A percentile compares a stretch with the other conserved stretches of the same genome.
Evolutionary conservation across 2,797 vertebrate genomes (phyloP).

Genomic region (Liasis olivaceus): DNA sequence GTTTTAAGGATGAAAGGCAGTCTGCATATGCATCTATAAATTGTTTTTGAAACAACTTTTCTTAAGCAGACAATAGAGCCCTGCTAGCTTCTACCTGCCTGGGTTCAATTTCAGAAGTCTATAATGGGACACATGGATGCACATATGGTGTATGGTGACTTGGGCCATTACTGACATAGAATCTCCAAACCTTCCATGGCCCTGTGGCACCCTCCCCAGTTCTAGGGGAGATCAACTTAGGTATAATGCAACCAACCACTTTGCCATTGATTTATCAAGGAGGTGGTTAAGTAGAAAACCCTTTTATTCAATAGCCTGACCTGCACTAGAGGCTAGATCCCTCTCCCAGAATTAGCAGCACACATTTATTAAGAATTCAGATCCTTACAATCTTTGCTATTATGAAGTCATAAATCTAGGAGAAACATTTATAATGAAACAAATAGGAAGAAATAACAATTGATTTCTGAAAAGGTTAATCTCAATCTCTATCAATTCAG

Average conservation of each 20-base stretch:
- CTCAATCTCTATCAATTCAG: background rate
- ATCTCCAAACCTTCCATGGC: background rate
- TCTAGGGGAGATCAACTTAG: background rate
- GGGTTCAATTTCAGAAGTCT: background rate
- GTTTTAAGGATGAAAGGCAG: background rate
- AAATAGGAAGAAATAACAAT: background rate
- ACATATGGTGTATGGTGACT: background rate
- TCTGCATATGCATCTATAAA: background rate
- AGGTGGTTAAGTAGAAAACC: background rate
- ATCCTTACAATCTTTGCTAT: background rate
- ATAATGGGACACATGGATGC: background rate
- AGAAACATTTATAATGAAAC: background rate
- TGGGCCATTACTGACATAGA: background rate
- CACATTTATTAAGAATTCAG: background rate
- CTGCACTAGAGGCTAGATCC: background rate
- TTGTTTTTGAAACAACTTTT: background rate
- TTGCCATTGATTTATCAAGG: background rate
- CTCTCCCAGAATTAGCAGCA: background rate
- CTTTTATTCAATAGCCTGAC: too few relatives aligned
- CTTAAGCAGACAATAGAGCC: background rate
- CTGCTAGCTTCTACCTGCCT: background rate
- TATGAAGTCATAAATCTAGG: background rate
- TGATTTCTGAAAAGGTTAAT: background rate
- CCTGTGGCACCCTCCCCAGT: background rate
- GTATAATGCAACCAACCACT: background rate